Evolutionary conservation across 2,888 invertebrate genomes (phyloP).

Genomic region (Dioctria linearis): DNA sequence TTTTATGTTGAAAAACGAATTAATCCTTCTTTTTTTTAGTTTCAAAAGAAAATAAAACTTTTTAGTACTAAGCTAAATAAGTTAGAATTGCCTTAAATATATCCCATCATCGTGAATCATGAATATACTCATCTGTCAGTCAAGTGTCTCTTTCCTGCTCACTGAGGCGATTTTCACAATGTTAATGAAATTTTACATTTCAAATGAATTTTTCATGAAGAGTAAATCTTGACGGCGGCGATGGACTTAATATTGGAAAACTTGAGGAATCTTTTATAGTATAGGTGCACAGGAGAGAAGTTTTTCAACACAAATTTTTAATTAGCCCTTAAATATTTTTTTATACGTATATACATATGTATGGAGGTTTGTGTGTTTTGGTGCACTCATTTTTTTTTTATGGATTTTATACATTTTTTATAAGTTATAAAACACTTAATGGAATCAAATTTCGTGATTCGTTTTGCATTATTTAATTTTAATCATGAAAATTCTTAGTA

Average conservation of each 20-base stretch:
- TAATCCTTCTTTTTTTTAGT: background rate
- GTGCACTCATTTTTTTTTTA: no score
- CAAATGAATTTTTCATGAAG: constrained; percentile 1
- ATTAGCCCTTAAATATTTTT: constrained; percentile 5
- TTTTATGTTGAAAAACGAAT: background rate
- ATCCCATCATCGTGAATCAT: background rate
- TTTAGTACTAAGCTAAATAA: background rate
- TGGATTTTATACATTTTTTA: no score
- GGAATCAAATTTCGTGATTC: background rate
- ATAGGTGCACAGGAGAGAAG: background rate
- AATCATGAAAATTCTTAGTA: no score
- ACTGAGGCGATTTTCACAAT: background rate
- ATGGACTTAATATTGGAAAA: background rate
- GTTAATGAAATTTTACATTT: constrained; percentile 15
- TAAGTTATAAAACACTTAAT: background rate
- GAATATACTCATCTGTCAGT: constrained; percentile 4
- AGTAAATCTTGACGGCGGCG: constrained; percentile 4
- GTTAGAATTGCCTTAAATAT: background rate
- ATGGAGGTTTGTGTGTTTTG: no score
- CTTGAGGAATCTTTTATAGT: background rate
- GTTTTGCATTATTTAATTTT: no score
- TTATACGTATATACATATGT: no score
- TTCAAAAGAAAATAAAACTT: no score
- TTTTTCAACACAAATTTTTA: constrained; percentile 21
- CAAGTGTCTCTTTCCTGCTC: background rate